Conservation (phyloP, 2,888 invertebrate genomes). For the Callosobruchus maculatus region DNA sequence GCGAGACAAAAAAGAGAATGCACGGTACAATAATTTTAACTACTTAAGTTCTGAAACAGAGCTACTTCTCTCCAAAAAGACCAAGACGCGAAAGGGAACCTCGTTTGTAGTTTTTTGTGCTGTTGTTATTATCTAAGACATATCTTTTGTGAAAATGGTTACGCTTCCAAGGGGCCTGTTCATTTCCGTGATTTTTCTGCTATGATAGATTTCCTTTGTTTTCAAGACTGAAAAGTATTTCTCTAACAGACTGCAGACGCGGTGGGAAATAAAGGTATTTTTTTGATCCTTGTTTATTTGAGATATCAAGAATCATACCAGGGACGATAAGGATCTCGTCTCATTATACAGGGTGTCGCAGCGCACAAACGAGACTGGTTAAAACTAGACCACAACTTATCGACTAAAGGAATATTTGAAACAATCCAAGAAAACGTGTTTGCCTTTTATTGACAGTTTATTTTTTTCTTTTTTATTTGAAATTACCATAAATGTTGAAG, state of each 20-base stretch:
- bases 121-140: neutral
- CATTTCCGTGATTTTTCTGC: neutral
- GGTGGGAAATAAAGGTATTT: neutral
- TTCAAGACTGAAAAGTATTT: neutral
- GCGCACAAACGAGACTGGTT: too few species aligned
- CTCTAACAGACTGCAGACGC: neutral
- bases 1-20: neutral
- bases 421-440: too few species aligned
- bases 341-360: too few species aligned
- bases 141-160: neutral
- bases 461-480: too few species aligned
- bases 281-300: neutral
- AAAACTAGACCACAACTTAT: too few species aligned
- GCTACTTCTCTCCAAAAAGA: neutral
- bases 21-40: neutral
- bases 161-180: neutral
- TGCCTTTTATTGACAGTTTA: too few species aligned
- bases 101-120: neutral
- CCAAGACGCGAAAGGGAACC: neutral
- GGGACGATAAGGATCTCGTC: too few species aligned
- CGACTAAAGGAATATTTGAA: too few species aligned
- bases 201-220: neutral
- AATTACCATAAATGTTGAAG: too few species aligned
- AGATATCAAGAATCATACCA: neutral
- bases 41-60: neutral